phyloP scores from a whole-genome alignment of 2,113 vertebrate genomes.

The Zingel zingel region DNA sequence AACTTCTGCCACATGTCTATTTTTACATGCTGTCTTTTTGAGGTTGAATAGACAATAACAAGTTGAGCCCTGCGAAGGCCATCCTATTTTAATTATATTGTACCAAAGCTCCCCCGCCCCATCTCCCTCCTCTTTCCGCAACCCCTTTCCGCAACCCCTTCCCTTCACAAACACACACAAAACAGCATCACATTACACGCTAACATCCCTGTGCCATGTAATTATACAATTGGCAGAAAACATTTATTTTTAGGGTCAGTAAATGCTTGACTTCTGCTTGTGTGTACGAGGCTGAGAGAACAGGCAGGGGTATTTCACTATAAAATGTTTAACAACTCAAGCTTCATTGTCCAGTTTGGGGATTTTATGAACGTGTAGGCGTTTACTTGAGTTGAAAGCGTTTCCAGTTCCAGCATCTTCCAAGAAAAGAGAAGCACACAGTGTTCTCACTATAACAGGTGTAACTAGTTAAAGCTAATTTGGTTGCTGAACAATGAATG shows the following conservation, averaged over 20 bases:
- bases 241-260: conserved; percentile 84
- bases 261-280: conserved; percentile 78
- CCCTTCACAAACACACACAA: conserved; percentile 81
- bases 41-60: conserved; percentile 83
- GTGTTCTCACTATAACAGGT: conserved; percentile 65
- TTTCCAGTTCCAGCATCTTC: conserved; percentile 55
- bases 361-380: conserved; percentile 70
- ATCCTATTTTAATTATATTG: conserved; percentile 84
- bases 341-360: conserved; percentile 74
- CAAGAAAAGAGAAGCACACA: conserved; percentile 38
- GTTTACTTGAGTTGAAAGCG: conserved; percentile 62
- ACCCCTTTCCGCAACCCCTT: conserved; percentile 83
- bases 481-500: background rate
- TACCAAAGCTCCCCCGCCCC: conserved; percentile 70
- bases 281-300: conserved; percentile 39
- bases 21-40: conserved; percentile 73
- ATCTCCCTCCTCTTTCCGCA: conserved; percentile 76
- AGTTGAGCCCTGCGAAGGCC: conserved; percentile 73
- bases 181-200: conserved; percentile 78
- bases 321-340: conserved; percentile 75
- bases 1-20: conserved; percentile 57
- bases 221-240: conserved; percentile 85
- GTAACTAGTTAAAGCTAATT: conserved; percentile 46
- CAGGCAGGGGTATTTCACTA: conserved; percentile 73
- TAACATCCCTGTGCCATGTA: conserved; percentile 75